Base-by-base conservation (phyloP, 1,140 invertebrate species). In the Cotesia glomerata region DNA sequence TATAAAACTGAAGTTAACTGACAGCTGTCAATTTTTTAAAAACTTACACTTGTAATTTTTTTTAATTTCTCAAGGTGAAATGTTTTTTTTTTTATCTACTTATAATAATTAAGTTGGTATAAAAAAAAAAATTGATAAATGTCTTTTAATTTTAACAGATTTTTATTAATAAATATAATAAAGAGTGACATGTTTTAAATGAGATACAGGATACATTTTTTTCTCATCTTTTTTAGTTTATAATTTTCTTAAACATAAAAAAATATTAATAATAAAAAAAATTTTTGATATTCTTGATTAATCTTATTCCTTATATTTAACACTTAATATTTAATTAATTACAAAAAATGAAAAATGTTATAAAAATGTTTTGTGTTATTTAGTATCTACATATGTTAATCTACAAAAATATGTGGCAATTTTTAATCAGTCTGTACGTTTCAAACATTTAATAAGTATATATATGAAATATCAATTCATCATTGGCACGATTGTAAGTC, bases 401-500 rank as follows among this genome's bases (percentile, higher is more conserved):
- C 13, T 63, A 63, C 14, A 63, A 63, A 63, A 63, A 63, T 63
- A 63, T 63, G 34, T 63, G 61, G 36, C 61, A 63, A 45, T 63
- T 63, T 63, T 32, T 36, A 63, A 35, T 63, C 61, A 35, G n/a
- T 59, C 58, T 59, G 36, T 39, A 63, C 34, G 61, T 63, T 45
- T 63, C 61, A 54, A 54, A 54, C 8, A 45, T 35, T 39, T 63
- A 35, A 63, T n/a, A 39, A 63, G 59, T 63, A 54, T 64, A 71
- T 70, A 63, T 45, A 45, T 45, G 11, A 54, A 71, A 71, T 71
- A 71, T 71, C 49, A 51, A 67, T 54, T 71, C 14, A 54, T 71
- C 45, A 70, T 70, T 71, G 69, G 69, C 69, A 71, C 69, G 36
- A 63, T 64, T 65, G 61, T 54, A 56, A 35, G 61, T 63, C 61